Base-by-base conservation (phyloP, 2,113 vertebrate species). In the Agapornis roseicollis region DNA sequence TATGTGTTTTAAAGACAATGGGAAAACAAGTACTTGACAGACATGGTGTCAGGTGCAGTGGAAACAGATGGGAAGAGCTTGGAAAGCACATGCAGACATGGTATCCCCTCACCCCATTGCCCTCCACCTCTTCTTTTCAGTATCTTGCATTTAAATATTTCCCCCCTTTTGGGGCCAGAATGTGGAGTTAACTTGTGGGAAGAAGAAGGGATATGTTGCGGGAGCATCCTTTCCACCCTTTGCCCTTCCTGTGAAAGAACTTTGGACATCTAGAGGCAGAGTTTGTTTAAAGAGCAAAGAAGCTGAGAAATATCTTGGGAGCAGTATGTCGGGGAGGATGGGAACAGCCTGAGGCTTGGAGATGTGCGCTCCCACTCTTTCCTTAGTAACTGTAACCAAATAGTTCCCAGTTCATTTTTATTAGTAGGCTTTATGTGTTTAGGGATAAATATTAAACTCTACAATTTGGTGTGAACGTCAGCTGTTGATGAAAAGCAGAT, bases 401-500 rank as follows among this genome's bases (percentile, higher is more conserved):
- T 53, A 94, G 52, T 65, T 90, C 65, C 33, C 64, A 68, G 58
- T 50, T 41, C 24, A 0, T 69, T 96, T 90, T 88, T 83, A 93
- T 89, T 81, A 91, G 83, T 22, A 37, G 79, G 52, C 55, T 95
- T 93, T 76, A 41, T 84, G 65, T 83, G 61, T 37, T 95, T 72
- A 44, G 90, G 88, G 83, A 49, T 77, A 70, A 93, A 64, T 80
- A 80, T 69, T 80, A 81, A 90, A 89, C 41, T 89, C 66, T 71
- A 55, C 60, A 68, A 28, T 78, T 94, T 88, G 69, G 80, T 85
- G 61, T 70, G 66, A 92, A 52, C 61, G 76, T 81, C 90, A 94
- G 90, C 47, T 74, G 90, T 11, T 92, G 92, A 93, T 90, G 80
- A 80, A 91, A 89, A 92, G 83, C 93, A 96, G 92, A 92, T 88